Base-by-base conservation (phyloP, 1,140 invertebrate species). In the Vanessa atalanta region DNA sequence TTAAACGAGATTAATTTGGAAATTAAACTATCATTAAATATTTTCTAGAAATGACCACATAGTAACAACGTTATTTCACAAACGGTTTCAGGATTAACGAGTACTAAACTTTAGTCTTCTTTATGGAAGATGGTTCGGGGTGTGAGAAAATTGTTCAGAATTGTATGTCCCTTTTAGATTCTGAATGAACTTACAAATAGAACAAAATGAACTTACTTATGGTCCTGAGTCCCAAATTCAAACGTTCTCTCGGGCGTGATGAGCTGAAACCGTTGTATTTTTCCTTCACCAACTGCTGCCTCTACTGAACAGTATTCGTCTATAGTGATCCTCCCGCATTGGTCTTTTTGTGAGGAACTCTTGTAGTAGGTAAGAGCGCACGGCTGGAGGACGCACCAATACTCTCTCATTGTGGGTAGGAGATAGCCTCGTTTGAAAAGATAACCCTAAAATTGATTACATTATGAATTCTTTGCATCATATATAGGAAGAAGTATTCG, bases 321-420 rank as follows among this genome's bases (percentile, higher is more conserved):
- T 23, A 97, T 93, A 2, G 91, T 64, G 57, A 97, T 95, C 7
- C 94, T 89, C 8, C 96, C 96, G 77, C 95, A 95, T 53, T 95
- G 91, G 26, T 97, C 96, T 79, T 95, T 96, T 85, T 96, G 95
- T 5, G 95, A 94, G 8, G 94, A 94, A 80, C 94, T 95, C 88
- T 96, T 96, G 87, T 95, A 97, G 85, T 96, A 97, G 0, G 93
- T 94, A n/a, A 97, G 91, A 76, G 95, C 95, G 23, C 94, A 95
- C 6, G 96, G 96, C 70, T 95, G 95, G 7, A 97, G 88, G 3
- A 97, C 95, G 86, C 97, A 97, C 95, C 96, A 97, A 83, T 96
- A 95, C 73, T 96, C 96, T n/a, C 95, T 93, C 92, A 96, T 95
- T 1, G 95, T 96, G 12, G 96, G 96, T 65, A 97, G 88, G 8